These are phyloP conservation scores for Antrozous pallidus DNA, from an alignment of 2,797 vertebrate genomes.

Conservation along the genomic window DNA sequence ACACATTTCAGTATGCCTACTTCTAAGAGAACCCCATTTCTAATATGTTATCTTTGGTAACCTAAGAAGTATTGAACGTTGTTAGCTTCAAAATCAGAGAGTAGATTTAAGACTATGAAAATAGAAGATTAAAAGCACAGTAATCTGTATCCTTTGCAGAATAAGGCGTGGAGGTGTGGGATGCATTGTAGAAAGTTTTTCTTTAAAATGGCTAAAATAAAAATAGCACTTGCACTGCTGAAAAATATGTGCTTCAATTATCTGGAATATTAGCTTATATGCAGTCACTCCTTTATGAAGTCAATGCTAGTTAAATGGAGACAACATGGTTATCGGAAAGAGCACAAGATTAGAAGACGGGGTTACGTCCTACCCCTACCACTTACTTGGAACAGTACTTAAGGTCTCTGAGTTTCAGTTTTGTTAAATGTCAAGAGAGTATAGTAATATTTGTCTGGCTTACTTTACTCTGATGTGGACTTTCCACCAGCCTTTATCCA, in stretches of 20 bases:
- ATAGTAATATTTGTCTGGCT: background rate
- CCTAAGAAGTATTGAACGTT: background rate
- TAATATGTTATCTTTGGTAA: constrained; percentile 53
- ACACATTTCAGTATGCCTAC: constrained; percentile 25
- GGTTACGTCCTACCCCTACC: background rate
- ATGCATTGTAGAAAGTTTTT: constrained; percentile 49
- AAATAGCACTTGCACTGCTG: constrained; percentile 52
- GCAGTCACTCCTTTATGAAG: constrained; percentile 5
- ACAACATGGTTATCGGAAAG: background rate
- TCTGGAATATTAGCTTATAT: constrained; percentile 60
- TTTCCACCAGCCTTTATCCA: background rate
- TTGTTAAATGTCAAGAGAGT: background rate
- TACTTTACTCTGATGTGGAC: background rate
- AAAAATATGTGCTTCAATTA: constrained; percentile 57
- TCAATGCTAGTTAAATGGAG: constrained; percentile 44
- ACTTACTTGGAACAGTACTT: background rate
- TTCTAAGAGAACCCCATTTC: constrained; percentile 28
- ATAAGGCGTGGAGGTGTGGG: constrained; percentile 46
- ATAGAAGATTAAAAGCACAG: constrained; percentile 60
- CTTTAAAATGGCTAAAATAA: constrained; percentile 63
- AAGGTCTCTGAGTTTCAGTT: background rate
- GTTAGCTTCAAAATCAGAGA: constrained; percentile 10
- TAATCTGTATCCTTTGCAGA: constrained; percentile 61
- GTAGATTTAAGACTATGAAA: constrained; percentile 56
- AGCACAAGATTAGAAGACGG: background rate